phyloP scores from a whole-genome alignment of 2,888 invertebrate genomes.

The Cinara cedri region DNA sequence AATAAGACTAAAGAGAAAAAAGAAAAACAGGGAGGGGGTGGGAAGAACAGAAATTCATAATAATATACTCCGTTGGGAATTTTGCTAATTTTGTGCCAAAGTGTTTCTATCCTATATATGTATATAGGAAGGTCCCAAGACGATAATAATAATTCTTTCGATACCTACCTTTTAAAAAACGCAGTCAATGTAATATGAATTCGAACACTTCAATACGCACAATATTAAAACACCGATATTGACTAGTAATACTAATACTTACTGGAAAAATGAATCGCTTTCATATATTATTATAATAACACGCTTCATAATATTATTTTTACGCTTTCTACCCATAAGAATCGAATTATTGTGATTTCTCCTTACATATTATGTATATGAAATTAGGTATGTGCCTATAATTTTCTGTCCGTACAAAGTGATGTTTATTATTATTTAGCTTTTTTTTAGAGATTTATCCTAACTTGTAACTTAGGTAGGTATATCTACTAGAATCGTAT shows the following conservation, averaged over 20 bases:
- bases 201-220: conserved; percentile 13
- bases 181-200: not conserved
- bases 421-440: too few species aligned
- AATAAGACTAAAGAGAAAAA: not conserved
- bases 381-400: too few species aligned
- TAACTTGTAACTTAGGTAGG: too few species aligned
- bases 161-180: not conserved
- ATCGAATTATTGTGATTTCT: not conserved
- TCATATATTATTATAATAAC: not conserved
- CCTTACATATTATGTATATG: not conserved
- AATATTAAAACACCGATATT: not conserved
- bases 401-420: too few species aligned
- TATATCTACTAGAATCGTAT: too few species aligned
- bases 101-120: too few species aligned
- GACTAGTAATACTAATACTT: not conserved
- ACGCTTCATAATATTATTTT: conserved; percentile 8
- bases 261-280: too few species aligned
- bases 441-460: too few species aligned
- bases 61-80: conserved; percentile 33
- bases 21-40: not conserved
- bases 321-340: not conserved
- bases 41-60: not conserved
- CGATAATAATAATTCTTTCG: not conserved
- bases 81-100: conserved; percentile 43
- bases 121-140: not conserved